Evolutionary conservation across 2,888 invertebrate species (phyloP).

Genomic region (Octodonta nipae): DNA sequence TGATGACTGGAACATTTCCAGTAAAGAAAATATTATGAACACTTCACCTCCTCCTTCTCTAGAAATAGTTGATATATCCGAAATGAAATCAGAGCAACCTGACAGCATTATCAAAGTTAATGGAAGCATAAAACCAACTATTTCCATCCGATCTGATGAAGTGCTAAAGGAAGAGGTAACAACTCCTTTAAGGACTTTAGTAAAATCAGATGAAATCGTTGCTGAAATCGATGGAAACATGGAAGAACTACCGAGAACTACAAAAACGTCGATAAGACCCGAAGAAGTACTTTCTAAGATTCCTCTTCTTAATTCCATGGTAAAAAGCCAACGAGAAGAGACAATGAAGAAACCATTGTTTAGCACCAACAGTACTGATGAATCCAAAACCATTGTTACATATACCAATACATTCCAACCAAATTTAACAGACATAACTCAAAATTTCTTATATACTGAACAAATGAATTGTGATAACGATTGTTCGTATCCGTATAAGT

Average conservation of each 20-base stretch:
- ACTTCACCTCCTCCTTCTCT: conserved; percentile 13
- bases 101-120: too few relatives aligned
- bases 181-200: not conserved
- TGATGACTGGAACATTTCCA: conserved; percentile 14
- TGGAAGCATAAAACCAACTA: too few relatives aligned
- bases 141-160: too few relatives aligned
- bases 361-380: conserved; percentile 15
- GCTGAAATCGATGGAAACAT: not conserved
- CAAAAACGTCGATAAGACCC: conserved; percentile 5
- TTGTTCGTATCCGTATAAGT: conserved; percentile 17
- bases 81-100: not conserved
- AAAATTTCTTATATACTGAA: conserved; percentile 29
- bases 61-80: conserved; percentile 5
- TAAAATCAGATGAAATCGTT: conserved; percentile 3
- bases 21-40: conserved; percentile 11
- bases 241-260: not conserved
- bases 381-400: conserved; percentile 20
- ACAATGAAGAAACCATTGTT: conserved; percentile 8
- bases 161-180: conserved; percentile 3
- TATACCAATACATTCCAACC: conserved; percentile 9
- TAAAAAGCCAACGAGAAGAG: conserved; percentile 11
- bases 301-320: conserved; percentile 15
- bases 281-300: conserved; percentile 15
- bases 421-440: conserved; percentile 19
- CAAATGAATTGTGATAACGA: conserved; percentile 18